Evolutionary conservation across 1,140 invertebrate genomes (phyloP), one percentile per base, ranked within the genome.

Genomic region (Sarcophaga peregrina): DNA sequence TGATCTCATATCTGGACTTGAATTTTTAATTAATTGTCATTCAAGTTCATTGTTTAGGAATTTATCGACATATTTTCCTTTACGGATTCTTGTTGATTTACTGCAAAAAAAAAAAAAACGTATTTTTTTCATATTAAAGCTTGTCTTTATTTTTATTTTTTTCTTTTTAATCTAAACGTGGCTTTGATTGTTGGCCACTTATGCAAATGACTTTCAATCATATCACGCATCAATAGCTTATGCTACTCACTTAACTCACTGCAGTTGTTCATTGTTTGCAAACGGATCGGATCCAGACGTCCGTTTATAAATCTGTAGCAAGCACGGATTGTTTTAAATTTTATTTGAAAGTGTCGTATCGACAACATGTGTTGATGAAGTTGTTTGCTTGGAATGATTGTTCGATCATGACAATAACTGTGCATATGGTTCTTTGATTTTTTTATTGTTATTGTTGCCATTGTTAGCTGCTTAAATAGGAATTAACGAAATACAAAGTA

Each of bases 161-260:
- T n/a, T 37, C 4, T 1, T 7, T 58, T 8, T 68, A 68, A 68
- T 68, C 17, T 68, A 68, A 68, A 68, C 20, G 20, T 68, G 20
- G 62, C 62, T 20, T 8, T 58, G 54, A 68, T 25, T 68, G n/a
- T 58, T 68, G 17, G n/a, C 47, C 75, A 78, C 75, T 78, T 78
- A 78, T 78, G 75, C 75, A 78, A 47, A 78, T 78, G 75, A 17
- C 48, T 48, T 76, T 48, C 74, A 7, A 76, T 76, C 45, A 76
- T 50, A 78, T 50, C 75, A 78, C 48, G 75, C 48, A 47, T 78
- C 75, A 78, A 52, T 50, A 78, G n/a, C 75, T n/a, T 37, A 37
- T 78, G 75, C 75, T 78, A 47, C 47, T 46, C 6, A n/a, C 20
- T 20, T n/a, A 58, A 58, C 10, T 68, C 62, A 7, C 17, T 20